These are phyloP conservation scores for Caradrina clavipalpis DNA, from an alignment of 2,888 invertebrate species.

Conservation along the genomic window DNA sequence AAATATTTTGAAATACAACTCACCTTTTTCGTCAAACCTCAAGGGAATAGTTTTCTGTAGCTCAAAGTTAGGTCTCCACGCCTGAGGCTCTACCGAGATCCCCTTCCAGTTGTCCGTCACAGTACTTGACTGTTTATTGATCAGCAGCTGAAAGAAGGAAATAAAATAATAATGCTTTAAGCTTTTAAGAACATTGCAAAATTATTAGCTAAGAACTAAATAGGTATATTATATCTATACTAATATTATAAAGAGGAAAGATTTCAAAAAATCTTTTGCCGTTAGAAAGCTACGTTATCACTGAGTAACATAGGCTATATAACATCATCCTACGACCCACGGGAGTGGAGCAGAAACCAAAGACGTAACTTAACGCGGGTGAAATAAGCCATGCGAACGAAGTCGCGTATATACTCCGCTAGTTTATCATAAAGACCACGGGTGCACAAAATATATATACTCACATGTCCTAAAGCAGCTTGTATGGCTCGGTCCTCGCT, in stretches of 20 bases:
- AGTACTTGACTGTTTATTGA: slow-evolving; percentile 71
- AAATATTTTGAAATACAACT: background rate
- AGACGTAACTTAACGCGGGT: no score
- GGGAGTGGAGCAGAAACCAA: no score
- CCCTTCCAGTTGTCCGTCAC: slow-evolving; percentile 83
- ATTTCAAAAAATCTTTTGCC: no score
- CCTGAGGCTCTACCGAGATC: slow-evolving; percentile 78
- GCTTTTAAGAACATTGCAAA: background rate
- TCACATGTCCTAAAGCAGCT: slow-evolving; percentile 83
- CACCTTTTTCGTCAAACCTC: slow-evolving; percentile 92
- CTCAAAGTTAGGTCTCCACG: slow-evolving; percentile 92
- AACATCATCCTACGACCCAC: no score
- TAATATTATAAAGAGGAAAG: no score
- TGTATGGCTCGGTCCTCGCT: slow-evolving; percentile 79
- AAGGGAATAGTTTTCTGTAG: slow-evolving; percentile 91
- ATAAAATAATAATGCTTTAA: background rate
- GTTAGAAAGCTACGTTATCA: no score
- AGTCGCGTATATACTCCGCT: no score
- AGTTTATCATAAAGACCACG: no score
- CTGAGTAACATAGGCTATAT: no score
- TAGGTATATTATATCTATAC: no score
- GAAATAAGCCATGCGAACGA: no score
- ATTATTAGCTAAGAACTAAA: background rate
- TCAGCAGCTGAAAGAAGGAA: slow-evolving; percentile 74
- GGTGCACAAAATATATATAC: slow-evolving; percentile 45